Conservation (phyloP, 1,140 invertebrate species). For the Meloidogyne hapla region DNA sequence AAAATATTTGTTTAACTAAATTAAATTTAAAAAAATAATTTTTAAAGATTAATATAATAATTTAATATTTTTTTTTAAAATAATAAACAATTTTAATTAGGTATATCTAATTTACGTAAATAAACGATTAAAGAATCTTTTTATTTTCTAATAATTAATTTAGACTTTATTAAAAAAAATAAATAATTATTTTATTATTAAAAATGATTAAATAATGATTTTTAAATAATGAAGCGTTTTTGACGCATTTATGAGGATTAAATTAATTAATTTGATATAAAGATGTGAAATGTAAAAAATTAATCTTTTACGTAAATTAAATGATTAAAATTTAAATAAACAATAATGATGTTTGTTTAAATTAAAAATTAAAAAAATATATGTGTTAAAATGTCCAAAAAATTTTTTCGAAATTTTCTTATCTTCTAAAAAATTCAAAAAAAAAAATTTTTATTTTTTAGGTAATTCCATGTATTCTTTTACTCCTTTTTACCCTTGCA, state of each 20-base stretch:
- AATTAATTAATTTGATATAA: neutral
- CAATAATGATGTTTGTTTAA: constrained; percentile 3
- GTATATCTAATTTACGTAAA: no score
- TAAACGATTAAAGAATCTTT: no score
- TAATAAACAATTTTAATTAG: no score
- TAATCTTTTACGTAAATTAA: neutral
- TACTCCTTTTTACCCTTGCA: constrained; percentile 47
- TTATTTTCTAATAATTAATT: no score
- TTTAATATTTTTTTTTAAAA: no score
- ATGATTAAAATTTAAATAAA: neutral
- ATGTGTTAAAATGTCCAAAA: neutral
- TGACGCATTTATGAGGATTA: neutral
- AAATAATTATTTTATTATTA: constrained; percentile 1
- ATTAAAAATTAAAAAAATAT: no score
- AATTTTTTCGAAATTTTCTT: no score
- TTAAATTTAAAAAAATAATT: no score
- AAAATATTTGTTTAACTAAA: no score
- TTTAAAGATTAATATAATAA: no score
- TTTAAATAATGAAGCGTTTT: neutral
- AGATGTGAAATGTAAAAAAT: neutral
- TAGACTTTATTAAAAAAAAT: no score
- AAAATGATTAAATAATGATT: neutral
- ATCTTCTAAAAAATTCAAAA: neutral
- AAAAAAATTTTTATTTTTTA: constrained; percentile 28
- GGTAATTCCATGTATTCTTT: constrained; percentile 49